Conservation (phyloP, 2,113 vertebrate species). For the Eulacestoma nigropectus region DNA sequence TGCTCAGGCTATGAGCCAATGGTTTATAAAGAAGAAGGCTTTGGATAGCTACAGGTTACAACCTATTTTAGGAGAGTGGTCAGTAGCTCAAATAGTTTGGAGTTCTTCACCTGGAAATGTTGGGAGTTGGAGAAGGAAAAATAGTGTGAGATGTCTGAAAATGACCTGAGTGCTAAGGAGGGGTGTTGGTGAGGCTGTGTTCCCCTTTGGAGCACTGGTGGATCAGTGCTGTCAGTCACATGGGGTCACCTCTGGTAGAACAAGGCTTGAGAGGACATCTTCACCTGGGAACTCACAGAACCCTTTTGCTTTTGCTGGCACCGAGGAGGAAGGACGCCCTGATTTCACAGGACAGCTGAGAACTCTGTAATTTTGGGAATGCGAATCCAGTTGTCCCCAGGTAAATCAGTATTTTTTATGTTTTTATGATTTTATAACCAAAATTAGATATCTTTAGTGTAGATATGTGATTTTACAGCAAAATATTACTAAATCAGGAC, state of each 20-base stretch:
- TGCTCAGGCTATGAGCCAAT: not conserved
- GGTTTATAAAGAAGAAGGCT: not conserved
- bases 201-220: not conserved
- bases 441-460: not conserved
- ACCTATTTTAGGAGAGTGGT: not conserved
- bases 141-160: not conserved
- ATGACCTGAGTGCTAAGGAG: not conserved
- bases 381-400: not conserved
- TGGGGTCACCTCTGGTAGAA: not conserved
- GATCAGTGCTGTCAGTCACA: not conserved
- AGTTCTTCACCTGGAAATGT: not conserved
- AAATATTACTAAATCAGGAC: not conserved
- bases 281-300: not conserved
- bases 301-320: not conserved
- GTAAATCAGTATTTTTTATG: not conserved
- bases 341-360: not conserved
- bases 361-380: not conserved
- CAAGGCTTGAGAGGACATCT: not conserved
- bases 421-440: not conserved
- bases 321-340: not conserved
- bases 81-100: not conserved
- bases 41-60: not conserved
- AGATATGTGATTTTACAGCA: not conserved
- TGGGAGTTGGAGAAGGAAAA: not conserved
- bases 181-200: not conserved